Percentiles rank a stretch among this genome's conserved stretches.
Conservation (phyloP, 2,113 vertebrate species). For the Sterrhoptilus dennistouni region DNA sequence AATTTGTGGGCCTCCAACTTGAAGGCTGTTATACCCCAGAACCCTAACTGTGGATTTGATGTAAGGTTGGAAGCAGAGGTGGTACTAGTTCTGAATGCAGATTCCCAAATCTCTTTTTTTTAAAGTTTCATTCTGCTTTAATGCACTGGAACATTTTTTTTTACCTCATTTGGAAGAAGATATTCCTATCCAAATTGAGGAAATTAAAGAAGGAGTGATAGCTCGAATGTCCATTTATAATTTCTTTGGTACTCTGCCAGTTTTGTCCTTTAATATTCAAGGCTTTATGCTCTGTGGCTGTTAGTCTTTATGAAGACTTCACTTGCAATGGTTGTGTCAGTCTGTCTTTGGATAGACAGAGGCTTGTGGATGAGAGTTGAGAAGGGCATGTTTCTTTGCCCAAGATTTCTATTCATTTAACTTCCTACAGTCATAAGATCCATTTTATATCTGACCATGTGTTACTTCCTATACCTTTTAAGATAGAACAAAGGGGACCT, state of each 20-base stretch:
- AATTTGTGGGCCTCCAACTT: background rate
- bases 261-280: background rate
- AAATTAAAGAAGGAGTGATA: background rate
- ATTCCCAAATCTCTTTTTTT: background rate
- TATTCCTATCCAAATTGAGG: background rate
- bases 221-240: background rate
- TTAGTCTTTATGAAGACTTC: background rate
- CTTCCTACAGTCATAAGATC: background rate
- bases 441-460: background rate
- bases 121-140: background rate
- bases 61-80: background rate
- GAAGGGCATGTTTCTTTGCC: background rate
- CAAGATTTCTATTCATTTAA: background rate
- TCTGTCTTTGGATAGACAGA: background rate
- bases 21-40: background rate
- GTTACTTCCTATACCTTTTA: background rate
- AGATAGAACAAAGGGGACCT: background rate
- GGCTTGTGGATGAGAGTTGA: background rate
- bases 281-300: background rate
- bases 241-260: background rate
- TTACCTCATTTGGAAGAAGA: background rate
- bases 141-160: background rate
- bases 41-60: background rate
- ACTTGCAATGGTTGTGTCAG: background rate
- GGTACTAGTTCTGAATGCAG: background rate